These are phyloP conservation scores for Cosmopolites sordidus DNA, from an alignment of 2,888 invertebrate genomes.

Conservation along the genomic window DNA sequence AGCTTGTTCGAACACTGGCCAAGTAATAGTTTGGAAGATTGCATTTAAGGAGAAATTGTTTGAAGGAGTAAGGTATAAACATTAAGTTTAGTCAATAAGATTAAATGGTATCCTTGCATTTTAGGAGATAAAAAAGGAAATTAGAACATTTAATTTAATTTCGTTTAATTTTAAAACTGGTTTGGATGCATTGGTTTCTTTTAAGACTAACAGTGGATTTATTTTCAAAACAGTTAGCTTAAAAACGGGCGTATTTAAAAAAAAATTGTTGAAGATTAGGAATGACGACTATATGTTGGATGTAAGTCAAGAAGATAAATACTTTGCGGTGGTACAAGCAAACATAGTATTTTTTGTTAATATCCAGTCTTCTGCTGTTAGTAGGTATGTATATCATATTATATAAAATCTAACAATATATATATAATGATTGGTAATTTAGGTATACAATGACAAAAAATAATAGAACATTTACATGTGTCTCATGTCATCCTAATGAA, in stretches of 20 bases:
- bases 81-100: neutral
- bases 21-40: constrained; percentile 56
- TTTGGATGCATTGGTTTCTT: constrained; percentile 33
- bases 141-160: constrained; percentile 33
- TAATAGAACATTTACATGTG: constrained; percentile 53
- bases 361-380: constrained; percentile 29
- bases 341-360: constrained; percentile 32
- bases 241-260: constrained; percentile 9
- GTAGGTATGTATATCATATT: constrained; percentile 28
- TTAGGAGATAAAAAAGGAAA: constrained; percentile 30
- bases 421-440: neutral
- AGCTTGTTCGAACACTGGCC: constrained; percentile 55
- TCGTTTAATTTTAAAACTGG: constrained; percentile 27
- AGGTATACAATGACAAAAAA: constrained; percentile 30
- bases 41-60: constrained; percentile 47
- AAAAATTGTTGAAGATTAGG: constrained; percentile 20
- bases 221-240: constrained; percentile 31
- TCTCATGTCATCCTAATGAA: constrained; percentile 64
- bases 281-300: constrained; percentile 29
- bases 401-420: too few species aligned
- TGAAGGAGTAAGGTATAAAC: constrained; percentile 45
- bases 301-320: constrained; percentile 31
- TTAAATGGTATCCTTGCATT: constrained; percentile 19
- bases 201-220: constrained; percentile 20
- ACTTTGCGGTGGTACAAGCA: constrained; percentile 34